Evolutionary conservation across 2,113 vertebrate species (phyloP).

Genomic region (Balaeniceps rex): DNA sequence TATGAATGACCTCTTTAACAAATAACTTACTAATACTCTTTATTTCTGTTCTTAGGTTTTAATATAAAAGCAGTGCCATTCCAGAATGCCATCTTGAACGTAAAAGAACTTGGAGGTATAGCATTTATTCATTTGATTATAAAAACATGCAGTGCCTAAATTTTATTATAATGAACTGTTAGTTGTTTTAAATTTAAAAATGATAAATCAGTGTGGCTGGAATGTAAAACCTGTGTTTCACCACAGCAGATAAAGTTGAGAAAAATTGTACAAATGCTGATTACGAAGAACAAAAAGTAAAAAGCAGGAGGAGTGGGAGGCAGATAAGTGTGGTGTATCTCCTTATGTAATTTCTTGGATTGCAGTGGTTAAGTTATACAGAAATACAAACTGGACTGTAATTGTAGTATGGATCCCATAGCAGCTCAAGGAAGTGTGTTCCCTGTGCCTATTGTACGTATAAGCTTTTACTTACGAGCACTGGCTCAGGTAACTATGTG

Average conservation of each 20-base stretch:
- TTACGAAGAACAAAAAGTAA: not conserved
- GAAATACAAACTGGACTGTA: not conserved
- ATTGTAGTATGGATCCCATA: not conserved
- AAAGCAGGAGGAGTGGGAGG: not conserved
- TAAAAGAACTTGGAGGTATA: conserved; percentile 99
- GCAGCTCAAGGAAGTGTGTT: not conserved
- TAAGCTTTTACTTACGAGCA: not conserved
- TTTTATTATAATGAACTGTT: not conserved
- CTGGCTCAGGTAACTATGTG: not conserved
- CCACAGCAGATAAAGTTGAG: not conserved
- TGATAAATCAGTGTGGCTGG: not conserved
- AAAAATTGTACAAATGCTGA: not conserved
- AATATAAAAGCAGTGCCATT: conserved; percentile 98
- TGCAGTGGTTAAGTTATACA: not conserved
- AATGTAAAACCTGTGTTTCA: not conserved
- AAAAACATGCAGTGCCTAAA: not conserved
- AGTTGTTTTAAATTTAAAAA: not conserved
- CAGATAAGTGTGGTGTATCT: rapidly evolving
- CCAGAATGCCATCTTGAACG: conserved; percentile 94
- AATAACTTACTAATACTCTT: conserved; percentile 30
- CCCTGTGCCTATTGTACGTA: not conserved
- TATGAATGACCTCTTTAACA: not conserved
- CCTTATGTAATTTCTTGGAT: not conserved
- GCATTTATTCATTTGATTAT: not conserved
- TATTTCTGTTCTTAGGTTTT: conserved; percentile 84